Percentiles rank a stretch among this genome's conserved stretches.
phyloP scores from a whole-genome alignment of 2,888 invertebrate species.

The Dryobotodes eremita region DNA sequence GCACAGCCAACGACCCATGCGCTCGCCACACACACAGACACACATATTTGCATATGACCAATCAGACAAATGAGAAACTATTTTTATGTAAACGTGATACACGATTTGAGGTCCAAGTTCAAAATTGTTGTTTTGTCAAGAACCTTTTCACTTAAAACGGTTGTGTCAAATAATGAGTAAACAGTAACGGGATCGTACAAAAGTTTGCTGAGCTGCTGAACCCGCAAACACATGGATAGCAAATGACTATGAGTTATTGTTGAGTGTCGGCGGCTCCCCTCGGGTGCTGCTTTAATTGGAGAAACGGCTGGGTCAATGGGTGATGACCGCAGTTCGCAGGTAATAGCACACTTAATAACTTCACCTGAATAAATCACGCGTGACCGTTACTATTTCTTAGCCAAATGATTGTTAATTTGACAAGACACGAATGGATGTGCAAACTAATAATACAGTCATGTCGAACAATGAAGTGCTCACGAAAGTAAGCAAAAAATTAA shows the following conservation, averaged over 20 bases:
- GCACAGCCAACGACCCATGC: slow-evolving; percentile 65
- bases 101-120: slow-evolving; percentile 58
- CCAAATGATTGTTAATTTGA: slow-evolving; percentile 86
- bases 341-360: slow-evolving; percentile 79
- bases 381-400: slow-evolving; percentile 78
- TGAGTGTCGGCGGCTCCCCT: slow-evolving; percentile 71
- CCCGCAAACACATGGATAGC: slow-evolving; percentile 53
- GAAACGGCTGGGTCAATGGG: slow-evolving; percentile 83
- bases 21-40: slow-evolving; percentile 41
- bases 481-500: slow-evolving; percentile 75
- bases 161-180: slow-evolving; percentile 37
- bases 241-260: slow-evolving; percentile 70
- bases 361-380: slow-evolving; percentile 82
- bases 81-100: slow-evolving; percentile 51
- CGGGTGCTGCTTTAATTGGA: slow-evolving; percentile 80
- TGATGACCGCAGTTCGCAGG: slow-evolving; percentile 77
- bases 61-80: slow-evolving; percentile 55
- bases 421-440: slow-evolving; percentile 79
- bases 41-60: slow-evolving; percentile 63
- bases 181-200: slow-evolving; percentile 44
- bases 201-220: slow-evolving; percentile 58
- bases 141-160: slow-evolving; percentile 47
- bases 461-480: slow-evolving; percentile 75
- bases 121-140: slow-evolving; percentile 28
- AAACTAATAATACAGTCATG: slow-evolving; percentile 80